A percentile compares a stretch with the other conserved stretches of the same genome.
Evolutionary conservation across 2,113 vertebrate genomes (phyloP).

Genomic region (Chionodraco myersi): DNA sequence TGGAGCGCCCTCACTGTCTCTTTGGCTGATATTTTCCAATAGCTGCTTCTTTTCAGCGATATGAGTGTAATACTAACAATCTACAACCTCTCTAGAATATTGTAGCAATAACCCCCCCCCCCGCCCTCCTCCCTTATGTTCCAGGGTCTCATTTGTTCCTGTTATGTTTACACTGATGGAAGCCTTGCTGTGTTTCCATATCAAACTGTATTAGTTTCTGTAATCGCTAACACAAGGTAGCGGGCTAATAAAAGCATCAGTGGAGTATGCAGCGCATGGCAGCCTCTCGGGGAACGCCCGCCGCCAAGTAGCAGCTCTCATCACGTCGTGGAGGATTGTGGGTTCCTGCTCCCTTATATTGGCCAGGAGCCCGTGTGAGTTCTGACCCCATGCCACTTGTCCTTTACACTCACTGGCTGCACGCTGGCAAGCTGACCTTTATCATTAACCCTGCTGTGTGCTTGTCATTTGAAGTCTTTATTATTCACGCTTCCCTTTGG

Average conservation of each 20-base stretch:
- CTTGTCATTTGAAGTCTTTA: slow-evolving; percentile 84
- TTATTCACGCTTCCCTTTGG: slow-evolving; percentile 79
- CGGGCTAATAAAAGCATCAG: slow-evolving; percentile 68
- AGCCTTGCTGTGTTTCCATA: slow-evolving; percentile 56
- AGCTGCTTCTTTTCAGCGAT: slow-evolving; percentile 30
- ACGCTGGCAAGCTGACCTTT: slow-evolving; percentile 84
- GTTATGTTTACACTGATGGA: slow-evolving; percentile 67
- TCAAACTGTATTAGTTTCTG: slow-evolving; percentile 70
- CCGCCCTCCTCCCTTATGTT: slow-evolving; percentile 16
- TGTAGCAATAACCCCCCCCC: background rate
- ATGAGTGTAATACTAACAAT: slow-evolving; percentile 41
- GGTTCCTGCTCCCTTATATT: slow-evolving; percentile 64
- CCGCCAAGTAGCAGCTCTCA: slow-evolving; percentile 43
- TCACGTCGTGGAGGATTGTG: slow-evolving; percentile 55
- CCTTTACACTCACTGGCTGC: slow-evolving; percentile 81
- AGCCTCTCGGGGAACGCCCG: slow-evolving; percentile 46
- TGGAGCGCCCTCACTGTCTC: slow-evolving; percentile 53
- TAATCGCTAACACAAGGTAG: slow-evolving; percentile 53
- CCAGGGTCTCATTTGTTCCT: slow-evolving; percentile 48
- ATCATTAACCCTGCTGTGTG: slow-evolving; percentile 85
- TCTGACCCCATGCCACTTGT: slow-evolving; percentile 80
- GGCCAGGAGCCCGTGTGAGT: slow-evolving; percentile 76
- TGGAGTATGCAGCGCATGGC: slow-evolving; percentile 46
- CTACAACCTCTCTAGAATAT: slow-evolving; percentile 34
- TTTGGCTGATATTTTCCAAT: slow-evolving; percentile 25